phyloP scores from a whole-genome alignment of 2,113 vertebrate species.

The Hymenochirus boettgeri region DNA sequence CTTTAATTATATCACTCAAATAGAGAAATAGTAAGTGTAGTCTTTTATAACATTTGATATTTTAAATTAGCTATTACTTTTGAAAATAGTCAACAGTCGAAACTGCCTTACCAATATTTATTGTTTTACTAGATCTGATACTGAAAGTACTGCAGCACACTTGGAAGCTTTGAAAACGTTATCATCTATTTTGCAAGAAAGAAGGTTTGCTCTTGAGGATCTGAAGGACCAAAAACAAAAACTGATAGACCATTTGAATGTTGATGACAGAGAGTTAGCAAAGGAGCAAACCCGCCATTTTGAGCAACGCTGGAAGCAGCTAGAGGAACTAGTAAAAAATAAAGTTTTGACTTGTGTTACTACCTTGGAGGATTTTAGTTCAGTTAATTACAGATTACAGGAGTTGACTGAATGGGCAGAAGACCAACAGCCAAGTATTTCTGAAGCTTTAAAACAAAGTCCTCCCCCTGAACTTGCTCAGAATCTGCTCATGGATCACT shows the following conservation, averaged over 20 bases:
- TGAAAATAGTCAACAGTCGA: too few relatives aligned
- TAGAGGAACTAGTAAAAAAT: conserved; percentile 79
- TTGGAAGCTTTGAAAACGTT: conserved; percentile 84
- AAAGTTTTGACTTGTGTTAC: conserved; percentile 83
- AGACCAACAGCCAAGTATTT: conserved; percentile 75
- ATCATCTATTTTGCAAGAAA: conserved; percentile 73
- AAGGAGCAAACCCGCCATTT: conserved; percentile 87
- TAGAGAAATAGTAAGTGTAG: too few relatives aligned
- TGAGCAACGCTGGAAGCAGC: conserved; percentile 86
- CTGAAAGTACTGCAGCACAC: conserved; percentile 85
- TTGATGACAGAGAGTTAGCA: conserved; percentile 87
- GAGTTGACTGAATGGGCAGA: conserved; percentile 88
- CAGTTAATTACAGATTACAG: conserved; percentile 73
- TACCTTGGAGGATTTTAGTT: conserved; percentile 77
- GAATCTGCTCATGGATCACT: conserved; percentile 84
- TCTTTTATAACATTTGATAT: not conserved
- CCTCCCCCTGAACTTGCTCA: conserved; percentile 86
- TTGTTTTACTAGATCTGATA: conserved; percentile 71
- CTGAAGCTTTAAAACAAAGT: conserved; percentile 78
- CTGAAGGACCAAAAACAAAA: conserved; percentile 84
- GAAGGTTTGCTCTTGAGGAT: conserved; percentile 77
- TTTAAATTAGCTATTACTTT: too few relatives aligned
- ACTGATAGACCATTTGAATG: conserved; percentile 78
- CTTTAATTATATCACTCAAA: too few relatives aligned
- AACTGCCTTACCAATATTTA: too few relatives aligned